Evolutionary conservation across 2,888 invertebrate genomes (phyloP), one percentile per base, ranked within the genome.

Genomic region (Calameuta pallipes): DNA sequence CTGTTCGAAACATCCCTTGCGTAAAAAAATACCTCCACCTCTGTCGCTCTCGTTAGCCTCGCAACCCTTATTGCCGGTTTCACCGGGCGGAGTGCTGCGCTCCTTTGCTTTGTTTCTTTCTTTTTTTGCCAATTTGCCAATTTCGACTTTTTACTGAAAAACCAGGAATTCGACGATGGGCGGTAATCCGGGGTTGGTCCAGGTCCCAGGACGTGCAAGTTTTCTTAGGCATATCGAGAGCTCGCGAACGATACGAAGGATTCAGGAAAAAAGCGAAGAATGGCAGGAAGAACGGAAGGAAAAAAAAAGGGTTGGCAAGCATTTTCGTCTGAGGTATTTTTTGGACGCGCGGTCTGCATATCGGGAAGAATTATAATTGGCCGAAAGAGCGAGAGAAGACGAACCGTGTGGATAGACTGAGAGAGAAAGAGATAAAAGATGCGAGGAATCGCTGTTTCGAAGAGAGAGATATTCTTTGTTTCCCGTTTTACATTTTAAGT

Each of bases 21-120:
- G 73, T 75, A 68, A 56, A 41, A 56, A 69, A 69, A 75, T 74
- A 79, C 69, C 56, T 73, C 31, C 33, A 56, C 75, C 74, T 79
- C 70, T 79, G 71, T 35, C 78, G 73, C 56, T 71, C 77, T 69
- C 41, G 75, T 33, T 76, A 37, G 75, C 37, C 56, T 6, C 37
- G 69, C 69, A 71, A 31, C 34, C 56, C 33, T 69, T 31, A 30
- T 76, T 69, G 69, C 36, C 37, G 34, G n/a, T 41, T 37, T 41
- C 35, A 69, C 69, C 71, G 34, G n/a, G 35, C 74, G 15, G 15
- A 41, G 15, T 15, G 41, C 41, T 41, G 15, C 41, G 15, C 13
- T 15, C 1, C 41, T 41, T 15, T 41, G 41, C 41, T 6, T 41
- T 15, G 1, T 15, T 41, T 15, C 6, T 6, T 2, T 41, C 15